A percentile compares a stretch with the other conserved stretches of the same genome.
These are phyloP conservation scores for Artemia franciscana DNA, from an alignment of 1,140 invertebrate genomes.

Conservation along the genomic window DNA sequence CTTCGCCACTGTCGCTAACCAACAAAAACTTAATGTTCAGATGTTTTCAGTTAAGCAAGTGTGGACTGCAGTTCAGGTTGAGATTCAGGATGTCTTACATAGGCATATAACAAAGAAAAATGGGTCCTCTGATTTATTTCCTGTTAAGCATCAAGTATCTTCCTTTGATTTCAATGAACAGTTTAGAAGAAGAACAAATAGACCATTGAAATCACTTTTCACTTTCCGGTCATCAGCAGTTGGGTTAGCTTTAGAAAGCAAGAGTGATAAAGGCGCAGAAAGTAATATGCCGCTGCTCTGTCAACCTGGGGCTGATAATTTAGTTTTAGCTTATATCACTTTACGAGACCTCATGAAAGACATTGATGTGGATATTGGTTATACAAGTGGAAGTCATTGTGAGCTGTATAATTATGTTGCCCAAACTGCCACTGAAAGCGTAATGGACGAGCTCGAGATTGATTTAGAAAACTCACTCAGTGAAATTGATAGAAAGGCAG, in stretches of 20 bases:
- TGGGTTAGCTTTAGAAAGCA: not conserved
- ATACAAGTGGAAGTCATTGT: not conserved
- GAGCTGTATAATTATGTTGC: not conserved
- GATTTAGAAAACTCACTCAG: not conserved
- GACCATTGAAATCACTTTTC: not conserved
- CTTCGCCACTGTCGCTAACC: not conserved
- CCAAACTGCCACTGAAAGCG: not conserved
- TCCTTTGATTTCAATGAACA: not conserved
- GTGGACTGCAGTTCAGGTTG: not conserved
- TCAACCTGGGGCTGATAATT: not conserved
- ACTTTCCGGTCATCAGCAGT: not conserved
- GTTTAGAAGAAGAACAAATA: not conserved
- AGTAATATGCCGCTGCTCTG: not conserved
- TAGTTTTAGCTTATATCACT: not conserved
- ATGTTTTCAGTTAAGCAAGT: not conserved
- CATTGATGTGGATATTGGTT: not conserved
- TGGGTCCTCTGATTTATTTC: not conserved
- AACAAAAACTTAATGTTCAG: not conserved
- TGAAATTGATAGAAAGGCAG: not conserved
- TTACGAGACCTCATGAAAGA: not conserved
- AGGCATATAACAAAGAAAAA: not conserved
- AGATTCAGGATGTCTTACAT: not conserved
- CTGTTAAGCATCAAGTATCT: not conserved
- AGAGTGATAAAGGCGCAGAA: not conserved
- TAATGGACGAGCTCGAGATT: not conserved